Conservation (phyloP, 1,140 invertebrate species). For the Danaus melanippus region DNA sequence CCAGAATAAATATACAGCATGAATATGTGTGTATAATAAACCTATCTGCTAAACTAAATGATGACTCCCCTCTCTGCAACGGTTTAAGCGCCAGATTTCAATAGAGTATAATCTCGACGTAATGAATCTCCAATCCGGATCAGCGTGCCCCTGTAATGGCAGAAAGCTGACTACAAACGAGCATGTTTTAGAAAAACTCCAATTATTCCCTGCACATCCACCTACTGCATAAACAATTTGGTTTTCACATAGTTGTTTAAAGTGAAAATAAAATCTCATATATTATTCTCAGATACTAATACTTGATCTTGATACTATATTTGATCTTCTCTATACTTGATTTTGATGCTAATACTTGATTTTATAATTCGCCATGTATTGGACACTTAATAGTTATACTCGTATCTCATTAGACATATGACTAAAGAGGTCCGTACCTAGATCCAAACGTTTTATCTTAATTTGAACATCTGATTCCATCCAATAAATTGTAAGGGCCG, state of each 20-base stretch:
- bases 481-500: constrained; percentile 63
- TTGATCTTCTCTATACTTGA: too few relatives aligned
- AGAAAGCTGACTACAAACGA: constrained; percentile 48
- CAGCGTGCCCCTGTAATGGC: constrained; percentile 57
- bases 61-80: constrained; percentile 7
- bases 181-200: constrained; percentile 57
- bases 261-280: not conserved
- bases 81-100: constrained; percentile 68
- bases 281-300: not conserved
- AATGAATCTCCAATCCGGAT: constrained; percentile 73
- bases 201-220: constrained; percentile 33
- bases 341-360: not conserved
- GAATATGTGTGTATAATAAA: not conserved
- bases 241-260: constrained; percentile 3
- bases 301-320: too few relatives aligned
- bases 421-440: too few relatives aligned
- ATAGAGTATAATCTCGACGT: constrained; percentile 73
- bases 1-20: not conserved
- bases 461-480: constrained; percentile 52
- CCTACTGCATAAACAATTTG: constrained; percentile 17
- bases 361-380: too few relatives aligned
- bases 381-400: too few relatives aligned
- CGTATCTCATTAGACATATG: too few relatives aligned
- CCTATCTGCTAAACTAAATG: constrained; percentile 14
- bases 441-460: constrained; percentile 24